Percentiles rank a stretch among this genome's conserved stretches.
These are phyloP conservation scores for Hirtodrosophila trivittata DNA, from an alignment of 2,888 invertebrate genomes.

Conservation along the genomic window DNA sequence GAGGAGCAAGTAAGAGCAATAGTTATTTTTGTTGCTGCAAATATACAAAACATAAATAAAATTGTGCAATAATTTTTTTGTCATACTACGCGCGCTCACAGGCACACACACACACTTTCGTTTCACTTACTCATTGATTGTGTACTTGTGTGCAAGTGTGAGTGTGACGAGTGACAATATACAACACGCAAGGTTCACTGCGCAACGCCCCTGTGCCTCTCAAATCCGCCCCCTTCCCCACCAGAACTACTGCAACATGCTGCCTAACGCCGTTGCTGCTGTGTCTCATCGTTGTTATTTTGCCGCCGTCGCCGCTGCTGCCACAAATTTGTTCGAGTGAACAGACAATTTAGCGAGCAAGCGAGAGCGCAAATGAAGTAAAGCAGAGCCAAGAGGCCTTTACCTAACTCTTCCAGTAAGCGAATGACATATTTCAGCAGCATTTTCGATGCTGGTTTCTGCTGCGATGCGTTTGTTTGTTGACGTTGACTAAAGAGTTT, in stretches of 20 bases:
- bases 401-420: slow-evolving; percentile 11
- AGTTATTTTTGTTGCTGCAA: slow-evolving; percentile 32
- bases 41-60: slow-evolving; percentile 64
- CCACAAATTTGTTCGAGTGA: slow-evolving; percentile 50
- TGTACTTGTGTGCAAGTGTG: slow-evolving; percentile 29
- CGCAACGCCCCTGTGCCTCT: slow-evolving; percentile 62
- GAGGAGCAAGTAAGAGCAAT: slow-evolving; percentile 28
- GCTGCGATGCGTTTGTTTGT: slow-evolving; percentile 34
- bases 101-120: slow-evolving; percentile 20
- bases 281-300: slow-evolving; percentile 72
- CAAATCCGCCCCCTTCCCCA: slow-evolving; percentile 23
- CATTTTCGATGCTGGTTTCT: slow-evolving; percentile 36
- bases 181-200: slow-evolving; percentile 73
- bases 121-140: slow-evolving; percentile 7
- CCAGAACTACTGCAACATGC: slow-evolving; percentile 57
- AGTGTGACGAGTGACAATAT: slow-evolving; percentile 47
- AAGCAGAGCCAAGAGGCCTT: slow-evolving; percentile 25
- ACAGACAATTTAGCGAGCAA: slow-evolving; percentile 12
- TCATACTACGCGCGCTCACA: slow-evolving; percentile 39
- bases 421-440: slow-evolving; percentile 72
- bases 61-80: slow-evolving; percentile 70
- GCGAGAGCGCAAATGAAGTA: slow-evolving; percentile 13
- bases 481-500: slow-evolving; percentile 21
- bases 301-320: slow-evolving; percentile 77
- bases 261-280: slow-evolving; percentile 16